Percentiles rank a stretch among this genome's conserved stretches.
phyloP scores from a whole-genome alignment of 2,888 invertebrate species.

The Microplitis manilae region DNA sequence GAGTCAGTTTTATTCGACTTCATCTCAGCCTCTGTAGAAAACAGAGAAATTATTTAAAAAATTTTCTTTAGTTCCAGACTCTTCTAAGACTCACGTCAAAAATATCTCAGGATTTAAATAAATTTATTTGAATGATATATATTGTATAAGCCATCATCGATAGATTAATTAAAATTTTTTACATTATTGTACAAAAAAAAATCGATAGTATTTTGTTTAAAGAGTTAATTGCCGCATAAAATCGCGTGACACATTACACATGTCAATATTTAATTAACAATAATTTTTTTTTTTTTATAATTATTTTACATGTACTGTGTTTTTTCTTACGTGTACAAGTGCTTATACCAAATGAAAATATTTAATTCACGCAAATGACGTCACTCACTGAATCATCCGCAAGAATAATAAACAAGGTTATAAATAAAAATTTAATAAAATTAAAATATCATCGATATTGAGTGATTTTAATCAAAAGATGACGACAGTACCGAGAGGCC shows the following conservation, averaged over 20 bases:
- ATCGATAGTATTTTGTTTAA: background rate
- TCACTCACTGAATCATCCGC: background rate
- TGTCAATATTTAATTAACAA: background rate
- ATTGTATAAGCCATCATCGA: too few species aligned
- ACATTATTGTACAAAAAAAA: background rate
- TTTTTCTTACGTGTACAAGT: background rate
- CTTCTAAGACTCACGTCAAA: too few species aligned
- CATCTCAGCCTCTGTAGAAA: too few species aligned
- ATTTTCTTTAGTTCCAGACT: too few species aligned
- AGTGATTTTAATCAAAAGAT: conserved; percentile 38
- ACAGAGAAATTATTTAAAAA: too few species aligned
- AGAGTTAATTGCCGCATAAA: background rate
- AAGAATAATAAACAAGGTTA: conserved; percentile 1
- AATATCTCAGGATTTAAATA: too few species aligned
- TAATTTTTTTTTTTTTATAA: conserved; percentile 1
- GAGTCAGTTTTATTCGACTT: too few species aligned
- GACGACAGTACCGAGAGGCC: conserved; percentile 57
- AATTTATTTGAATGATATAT: too few species aligned
- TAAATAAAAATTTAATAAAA: background rate
- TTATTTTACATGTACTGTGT: background rate
- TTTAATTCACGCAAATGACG: background rate
- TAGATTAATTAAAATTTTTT: too few species aligned
- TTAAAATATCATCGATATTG: background rate
- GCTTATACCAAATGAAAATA: background rate
- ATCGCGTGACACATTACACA: background rate